phyloP scores from a whole-genome alignment of 2,888 invertebrate genomes.

The Sclerodermus sp. region DNA sequence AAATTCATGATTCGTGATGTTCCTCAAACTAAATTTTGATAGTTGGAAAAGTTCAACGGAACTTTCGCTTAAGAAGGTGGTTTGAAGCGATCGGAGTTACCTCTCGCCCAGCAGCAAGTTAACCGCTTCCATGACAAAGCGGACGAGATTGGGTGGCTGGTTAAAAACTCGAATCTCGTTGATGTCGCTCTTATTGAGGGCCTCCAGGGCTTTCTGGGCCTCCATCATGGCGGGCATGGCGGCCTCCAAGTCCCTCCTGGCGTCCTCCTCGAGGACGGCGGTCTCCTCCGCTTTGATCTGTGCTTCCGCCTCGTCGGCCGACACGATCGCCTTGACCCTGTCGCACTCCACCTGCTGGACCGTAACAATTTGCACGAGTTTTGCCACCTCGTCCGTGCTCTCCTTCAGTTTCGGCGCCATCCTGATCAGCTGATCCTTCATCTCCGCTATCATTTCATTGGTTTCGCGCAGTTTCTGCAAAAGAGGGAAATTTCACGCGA shows the following conservation, averaged over 20 bases:
- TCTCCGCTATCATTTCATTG: conserved; percentile 76
- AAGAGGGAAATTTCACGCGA: not conserved
- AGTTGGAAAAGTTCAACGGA: too few species aligned
- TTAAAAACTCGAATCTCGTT: conserved; percentile 87
- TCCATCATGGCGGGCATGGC: conserved; percentile 86
- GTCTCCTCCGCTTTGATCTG: conserved; percentile 86
- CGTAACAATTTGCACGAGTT: conserved; percentile 74
- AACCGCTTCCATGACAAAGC: conserved; percentile 90
- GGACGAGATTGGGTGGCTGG: conserved; percentile 83
- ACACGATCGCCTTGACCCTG: conserved; percentile 75
- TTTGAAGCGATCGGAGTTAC: conserved; percentile 59
- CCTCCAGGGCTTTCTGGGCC: conserved; percentile 80
- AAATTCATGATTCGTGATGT: too few species aligned
- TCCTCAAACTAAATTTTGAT: too few species aligned
- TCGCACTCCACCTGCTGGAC: conserved; percentile 82
- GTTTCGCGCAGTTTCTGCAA: conserved; percentile 78
- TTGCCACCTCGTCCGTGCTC: conserved; percentile 75
- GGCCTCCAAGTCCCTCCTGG: conserved; percentile 79
- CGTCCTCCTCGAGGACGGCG: conserved; percentile 81
- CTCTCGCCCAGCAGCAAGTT: conserved; percentile 81
- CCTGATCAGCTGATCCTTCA: conserved; percentile 81
- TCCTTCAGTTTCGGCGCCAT: conserved; percentile 80
- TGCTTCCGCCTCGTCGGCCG: conserved; percentile 81
- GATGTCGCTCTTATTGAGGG: conserved; percentile 87
- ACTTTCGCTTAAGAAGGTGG: too few species aligned